These are phyloP conservation scores for Rhabdomys pumilio DNA, from an alignment of 2,797 vertebrate species.

Conservation along the genomic window DNA sequence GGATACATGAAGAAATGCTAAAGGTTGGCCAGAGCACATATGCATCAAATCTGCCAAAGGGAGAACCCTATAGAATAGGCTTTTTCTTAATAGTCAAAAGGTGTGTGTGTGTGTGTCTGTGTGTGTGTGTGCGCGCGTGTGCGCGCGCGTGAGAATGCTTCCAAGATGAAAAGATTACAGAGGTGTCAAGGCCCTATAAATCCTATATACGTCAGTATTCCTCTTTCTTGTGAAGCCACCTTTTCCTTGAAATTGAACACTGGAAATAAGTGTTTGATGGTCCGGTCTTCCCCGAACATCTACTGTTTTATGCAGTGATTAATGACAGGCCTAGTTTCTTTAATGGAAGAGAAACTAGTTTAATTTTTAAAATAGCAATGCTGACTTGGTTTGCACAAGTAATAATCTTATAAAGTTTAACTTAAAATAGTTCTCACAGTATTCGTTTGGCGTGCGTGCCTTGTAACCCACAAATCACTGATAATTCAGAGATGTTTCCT, in stretches of 20 bases:
- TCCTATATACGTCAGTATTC: slow-evolving; percentile 47
- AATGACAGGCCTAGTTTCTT: slow-evolving; percentile 39
- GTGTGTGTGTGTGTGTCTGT: neutral
- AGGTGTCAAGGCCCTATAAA: slow-evolving; percentile 14
- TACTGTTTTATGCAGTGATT: slow-evolving; percentile 35
- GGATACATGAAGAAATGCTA: slow-evolving; percentile 99
- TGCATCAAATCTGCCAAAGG: slow-evolving; percentile 29
- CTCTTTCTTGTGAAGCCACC: slow-evolving; percentile 22
- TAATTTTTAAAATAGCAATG: slow-evolving; percentile 39
- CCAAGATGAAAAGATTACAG: slow-evolving; percentile 41
- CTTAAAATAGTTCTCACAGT: slow-evolving; percentile 33
- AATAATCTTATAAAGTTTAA: slow-evolving; percentile 60
- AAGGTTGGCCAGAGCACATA: slow-evolving; percentile 93
- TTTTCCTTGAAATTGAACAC: slow-evolving; percentile 51
- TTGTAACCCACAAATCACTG: slow-evolving; percentile 30
- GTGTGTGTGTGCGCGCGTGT: neutral
- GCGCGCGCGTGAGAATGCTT: neutral
- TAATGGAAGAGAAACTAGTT: slow-evolving; percentile 44
- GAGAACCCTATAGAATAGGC: slow-evolving; percentile 64
- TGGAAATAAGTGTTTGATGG: neutral
- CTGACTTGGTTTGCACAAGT: slow-evolving; percentile 25
- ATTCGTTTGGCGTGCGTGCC: neutral
- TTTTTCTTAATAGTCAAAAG: slow-evolving; percentile 51
- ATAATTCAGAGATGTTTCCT: slow-evolving; percentile 35
- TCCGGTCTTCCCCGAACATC: slow-evolving; percentile 34